A percentile compares a stretch with the other conserved stretches of the same genome.
Conservation (phyloP, 2,113 vertebrate species). For the Gnathochromis pfefferi region DNA sequence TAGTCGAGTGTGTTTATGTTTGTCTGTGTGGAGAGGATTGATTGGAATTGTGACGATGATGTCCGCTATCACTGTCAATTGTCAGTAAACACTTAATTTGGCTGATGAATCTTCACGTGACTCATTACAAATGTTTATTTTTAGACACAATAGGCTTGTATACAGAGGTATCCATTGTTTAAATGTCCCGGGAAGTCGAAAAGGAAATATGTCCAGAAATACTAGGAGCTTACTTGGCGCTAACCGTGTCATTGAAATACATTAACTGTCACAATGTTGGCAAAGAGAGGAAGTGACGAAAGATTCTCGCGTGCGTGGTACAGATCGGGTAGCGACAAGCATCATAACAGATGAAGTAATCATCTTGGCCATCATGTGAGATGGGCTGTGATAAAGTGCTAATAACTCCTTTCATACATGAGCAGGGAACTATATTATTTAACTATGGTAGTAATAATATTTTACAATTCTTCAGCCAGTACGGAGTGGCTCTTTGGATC, state of each 20-base stretch:
- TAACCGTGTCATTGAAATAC: accelerated
- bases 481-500: background rate
- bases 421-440: background rate
- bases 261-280: background rate
- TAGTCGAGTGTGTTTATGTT: background rate
- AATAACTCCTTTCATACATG: background rate
- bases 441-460: background rate
- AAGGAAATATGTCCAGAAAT: background rate
- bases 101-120: background rate
- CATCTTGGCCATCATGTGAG: background rate
- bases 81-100: background rate
- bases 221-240: background rate
- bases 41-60: background rate
- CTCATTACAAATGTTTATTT: background rate
- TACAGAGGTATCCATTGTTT: background rate
- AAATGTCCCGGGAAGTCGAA: background rate
- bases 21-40: background rate
- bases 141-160: background rate
- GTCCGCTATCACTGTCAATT: background rate
- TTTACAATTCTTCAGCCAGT: background rate
- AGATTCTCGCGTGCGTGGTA: background rate
- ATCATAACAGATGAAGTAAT: background rate
- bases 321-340: accelerated
- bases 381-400: background rate
- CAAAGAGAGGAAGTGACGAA: background rate